These are phyloP conservation scores for Stichodactyla helianthus DNA, from an alignment of 64 coral and sea anemone species.

Conservation along the genomic window DNA sequence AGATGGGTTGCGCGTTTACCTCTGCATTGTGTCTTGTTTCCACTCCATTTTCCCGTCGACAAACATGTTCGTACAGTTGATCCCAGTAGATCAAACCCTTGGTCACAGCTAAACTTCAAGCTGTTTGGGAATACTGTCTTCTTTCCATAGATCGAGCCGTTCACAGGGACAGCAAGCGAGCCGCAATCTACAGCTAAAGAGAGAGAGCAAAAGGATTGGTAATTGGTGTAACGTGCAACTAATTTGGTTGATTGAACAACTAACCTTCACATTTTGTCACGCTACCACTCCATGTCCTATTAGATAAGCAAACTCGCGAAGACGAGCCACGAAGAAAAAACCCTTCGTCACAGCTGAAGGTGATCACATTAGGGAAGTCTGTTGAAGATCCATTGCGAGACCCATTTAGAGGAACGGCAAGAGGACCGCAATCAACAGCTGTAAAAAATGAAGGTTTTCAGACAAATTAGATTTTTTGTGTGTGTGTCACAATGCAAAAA, in stretches of 20 bases:
- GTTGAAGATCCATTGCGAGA: background rate
- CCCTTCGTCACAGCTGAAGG: conserved; percentile 56
- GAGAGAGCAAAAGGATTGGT: background rate
- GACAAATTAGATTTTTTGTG: no score
- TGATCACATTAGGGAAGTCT: background rate
- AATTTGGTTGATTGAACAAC: no score
- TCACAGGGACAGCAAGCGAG: background rate
- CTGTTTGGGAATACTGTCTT: background rate
- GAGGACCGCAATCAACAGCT: conserved; percentile 14
- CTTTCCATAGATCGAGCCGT: conserved; percentile 28
- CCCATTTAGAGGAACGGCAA: background rate
- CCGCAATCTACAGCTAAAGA: conserved; percentile 41
- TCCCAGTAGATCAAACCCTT: conserved; percentile 44
- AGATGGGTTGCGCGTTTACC: background rate
- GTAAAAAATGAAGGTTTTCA: background rate
- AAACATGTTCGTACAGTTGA: conserved; percentile 32
- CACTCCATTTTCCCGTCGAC: conserved; percentile 54
- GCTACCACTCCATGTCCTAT: conserved; percentile 43
- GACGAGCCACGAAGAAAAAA: conserved; percentile 50
- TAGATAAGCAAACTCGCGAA: conserved; percentile 22
- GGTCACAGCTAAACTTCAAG: conserved; percentile 29
- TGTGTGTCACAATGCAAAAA: no score
- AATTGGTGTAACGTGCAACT: background rate
- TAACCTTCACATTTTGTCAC: conserved; percentile 40
- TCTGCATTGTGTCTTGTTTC: conserved; percentile 35